Conservation (phyloP, 2,797 vertebrate species). For the Sebastes minor region DNA sequence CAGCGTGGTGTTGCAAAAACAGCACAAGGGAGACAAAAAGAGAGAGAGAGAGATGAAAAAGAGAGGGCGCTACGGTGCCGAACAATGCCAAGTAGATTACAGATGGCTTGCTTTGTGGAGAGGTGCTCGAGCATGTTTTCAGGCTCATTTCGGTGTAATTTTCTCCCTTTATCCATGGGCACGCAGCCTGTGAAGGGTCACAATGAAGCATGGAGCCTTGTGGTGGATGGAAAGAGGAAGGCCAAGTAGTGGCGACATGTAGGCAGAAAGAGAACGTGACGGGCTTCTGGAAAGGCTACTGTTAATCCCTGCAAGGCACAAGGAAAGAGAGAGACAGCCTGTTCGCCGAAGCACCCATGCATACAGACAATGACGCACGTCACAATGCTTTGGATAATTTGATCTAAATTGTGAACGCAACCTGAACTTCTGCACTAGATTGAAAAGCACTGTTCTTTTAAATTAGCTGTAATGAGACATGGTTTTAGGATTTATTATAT, state of each 20-base stretch:
- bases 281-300: constrained; percentile 32
- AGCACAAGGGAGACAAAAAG: constrained; percentile 2
- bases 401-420: constrained; percentile 1
- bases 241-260: constrained; percentile 21
- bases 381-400: constrained; percentile 1
- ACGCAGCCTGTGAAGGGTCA: constrained; percentile 30
- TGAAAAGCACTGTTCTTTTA: constrained; percentile 1
- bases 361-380: neutral
- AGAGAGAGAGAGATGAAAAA: neutral
- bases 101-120: constrained; percentile 45
- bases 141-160: constrained; percentile 60
- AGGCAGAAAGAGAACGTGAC: constrained; percentile 29
- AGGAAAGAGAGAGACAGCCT: neutral
- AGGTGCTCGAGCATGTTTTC: constrained; percentile 43
- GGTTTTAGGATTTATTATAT: neutral
- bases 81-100: constrained; percentile 54
- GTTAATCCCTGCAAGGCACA: constrained; percentile 35
- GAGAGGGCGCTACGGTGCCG: neutral
- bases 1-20: neutral
- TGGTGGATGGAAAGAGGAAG: constrained; percentile 13
- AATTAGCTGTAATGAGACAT: constrained; percentile 1
- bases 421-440: neutral
- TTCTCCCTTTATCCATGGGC: constrained; percentile 49
- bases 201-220: constrained; percentile 22
- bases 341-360: neutral